Conservation (phyloP, 35 echinoderm and acorn worm genomes). For the Stichopus chloronotus region DNA sequence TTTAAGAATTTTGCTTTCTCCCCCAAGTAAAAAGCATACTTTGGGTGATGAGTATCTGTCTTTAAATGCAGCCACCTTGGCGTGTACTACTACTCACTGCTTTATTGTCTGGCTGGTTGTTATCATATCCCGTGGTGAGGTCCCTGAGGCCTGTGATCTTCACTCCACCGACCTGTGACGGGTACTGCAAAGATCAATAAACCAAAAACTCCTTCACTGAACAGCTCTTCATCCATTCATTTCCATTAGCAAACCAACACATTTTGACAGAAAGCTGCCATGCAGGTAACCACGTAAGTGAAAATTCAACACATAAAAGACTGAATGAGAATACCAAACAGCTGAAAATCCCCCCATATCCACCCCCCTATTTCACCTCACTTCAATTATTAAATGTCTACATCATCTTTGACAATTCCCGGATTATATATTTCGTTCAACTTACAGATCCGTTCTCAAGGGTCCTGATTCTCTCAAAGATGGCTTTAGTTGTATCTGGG, state of each 20-base stretch:
- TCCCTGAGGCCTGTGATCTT: conserved; percentile 82
- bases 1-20: too few species aligned
- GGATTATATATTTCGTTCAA: not conserved
- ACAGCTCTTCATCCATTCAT: not conserved
- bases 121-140: conserved; percentile 90
- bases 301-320: not conserved
- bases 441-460: conserved; percentile 75
- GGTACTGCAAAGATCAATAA: conserved; percentile 63
- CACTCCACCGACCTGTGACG: conserved; percentile 60
- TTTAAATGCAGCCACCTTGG: too few species aligned
- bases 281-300: not conserved
- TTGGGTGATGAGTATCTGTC: too few species aligned
- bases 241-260: not conserved
- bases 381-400: not conserved
- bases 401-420: not conserved
- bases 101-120: conserved; percentile 88
- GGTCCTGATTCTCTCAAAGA: conserved; percentile 85
- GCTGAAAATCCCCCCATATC: not conserved
- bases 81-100: conserved; percentile 75
- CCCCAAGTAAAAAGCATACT: too few species aligned
- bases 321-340: not conserved
- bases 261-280: not conserved
- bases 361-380: not conserved
- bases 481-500: conserved; percentile 71
- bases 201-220: not conserved